Evolutionary conservation across 2,113 vertebrate genomes (phyloP).

Genomic region (Poecilia latipinna): DNA sequence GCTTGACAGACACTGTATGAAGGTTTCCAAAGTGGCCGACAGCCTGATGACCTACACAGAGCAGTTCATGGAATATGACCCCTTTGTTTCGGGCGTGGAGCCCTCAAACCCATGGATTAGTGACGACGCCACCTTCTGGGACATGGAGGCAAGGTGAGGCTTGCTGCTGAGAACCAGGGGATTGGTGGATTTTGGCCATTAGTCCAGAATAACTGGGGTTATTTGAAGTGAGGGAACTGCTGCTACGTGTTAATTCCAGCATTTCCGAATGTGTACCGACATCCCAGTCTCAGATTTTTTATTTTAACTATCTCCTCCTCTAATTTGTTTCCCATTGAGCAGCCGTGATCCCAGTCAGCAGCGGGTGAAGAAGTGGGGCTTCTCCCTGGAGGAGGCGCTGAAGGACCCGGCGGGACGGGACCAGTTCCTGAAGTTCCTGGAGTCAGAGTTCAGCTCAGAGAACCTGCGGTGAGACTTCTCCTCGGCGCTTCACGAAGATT

Average conservation of each 20-base stretch:
- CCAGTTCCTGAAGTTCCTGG: constrained; percentile 93
- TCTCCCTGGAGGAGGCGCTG: constrained; percentile 91
- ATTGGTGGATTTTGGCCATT: neutral
- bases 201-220: neutral
- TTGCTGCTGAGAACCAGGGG: neutral
- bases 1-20: constrained; percentile 96
- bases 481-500: neutral
- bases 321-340: constrained; percentile 32
- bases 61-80: constrained; percentile 93
- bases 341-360: constrained; percentile 94
- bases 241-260: neutral
- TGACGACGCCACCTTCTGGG: constrained; percentile 91
- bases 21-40: constrained; percentile 98
- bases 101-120: constrained; percentile 96
- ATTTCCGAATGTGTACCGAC: constrained; percentile 21
- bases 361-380: constrained; percentile 94
- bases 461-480: constrained; percentile 87
- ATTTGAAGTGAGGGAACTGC: neutral
- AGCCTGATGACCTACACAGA: constrained; percentile 93
- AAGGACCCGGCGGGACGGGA: constrained; percentile 92
- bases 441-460: constrained; percentile 98
- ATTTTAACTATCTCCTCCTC: neutral
- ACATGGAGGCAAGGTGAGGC: constrained; percentile 89
- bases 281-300: neutral
- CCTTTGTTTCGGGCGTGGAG: constrained; percentile 87